phyloP scores from a whole-genome alignment of 2,797 vertebrate species.

The Scolopax rusticola region DNA sequence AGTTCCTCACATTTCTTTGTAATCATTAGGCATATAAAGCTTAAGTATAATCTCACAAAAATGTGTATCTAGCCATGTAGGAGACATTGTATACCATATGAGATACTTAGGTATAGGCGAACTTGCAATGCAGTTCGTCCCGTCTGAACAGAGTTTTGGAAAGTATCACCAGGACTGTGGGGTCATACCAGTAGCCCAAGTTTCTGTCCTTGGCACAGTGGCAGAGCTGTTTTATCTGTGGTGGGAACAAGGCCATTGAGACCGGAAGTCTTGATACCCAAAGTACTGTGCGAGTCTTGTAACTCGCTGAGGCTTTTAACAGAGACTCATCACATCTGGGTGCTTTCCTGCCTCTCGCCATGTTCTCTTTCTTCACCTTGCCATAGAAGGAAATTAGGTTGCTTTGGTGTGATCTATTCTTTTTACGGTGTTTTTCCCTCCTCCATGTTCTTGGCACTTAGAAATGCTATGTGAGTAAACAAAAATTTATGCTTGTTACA shows the following conservation, averaged over 20 bases:
- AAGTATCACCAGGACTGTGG: background rate
- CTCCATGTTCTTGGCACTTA: background rate
- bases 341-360: background rate
- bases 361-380: background rate
- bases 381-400: background rate
- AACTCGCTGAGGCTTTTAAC: background rate
- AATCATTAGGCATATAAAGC: background rate
- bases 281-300: accelerated
- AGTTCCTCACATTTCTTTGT: background rate
- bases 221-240: background rate
- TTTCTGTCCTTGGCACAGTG: background rate
- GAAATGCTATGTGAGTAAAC: background rate
- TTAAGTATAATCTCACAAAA: background rate
- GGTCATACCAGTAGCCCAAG: background rate
- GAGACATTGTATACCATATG: background rate
- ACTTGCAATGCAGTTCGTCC: accelerated
- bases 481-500: background rate
- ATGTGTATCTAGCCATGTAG: background rate
- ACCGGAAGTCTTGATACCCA: background rate
- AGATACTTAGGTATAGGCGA: accelerated
- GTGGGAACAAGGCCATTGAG: background rate
- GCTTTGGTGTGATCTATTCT: background rate
- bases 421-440: background rate
- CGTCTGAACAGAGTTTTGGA: background rate
- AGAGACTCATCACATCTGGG: background rate